Percentiles rank a stretch among this genome's conserved stretches.
Conservation (phyloP, 2,888 invertebrate species). For the Brachycybe producta region DNA sequence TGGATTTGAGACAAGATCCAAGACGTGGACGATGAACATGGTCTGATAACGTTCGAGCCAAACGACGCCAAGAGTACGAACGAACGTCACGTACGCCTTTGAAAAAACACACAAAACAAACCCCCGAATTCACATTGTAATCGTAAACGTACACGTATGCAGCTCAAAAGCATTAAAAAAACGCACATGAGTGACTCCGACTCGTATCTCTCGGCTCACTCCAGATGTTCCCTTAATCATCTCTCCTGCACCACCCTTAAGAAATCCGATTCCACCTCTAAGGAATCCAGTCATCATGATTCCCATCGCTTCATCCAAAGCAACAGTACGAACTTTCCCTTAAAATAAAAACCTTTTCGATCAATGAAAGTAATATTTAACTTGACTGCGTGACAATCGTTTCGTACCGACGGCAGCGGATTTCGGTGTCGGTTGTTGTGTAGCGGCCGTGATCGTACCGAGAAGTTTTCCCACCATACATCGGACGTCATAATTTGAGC, state of each 20-base stretch:
- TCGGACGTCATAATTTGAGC: slow-evolving; percentile 79
- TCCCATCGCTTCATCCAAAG: slow-evolving; percentile 79
- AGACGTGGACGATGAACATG: slow-evolving; percentile 69
- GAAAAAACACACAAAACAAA: slow-evolving; percentile 23
- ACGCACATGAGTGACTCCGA: slow-evolving; percentile 91
- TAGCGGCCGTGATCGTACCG: slow-evolving; percentile 72
- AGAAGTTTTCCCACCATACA: slow-evolving; percentile 84
- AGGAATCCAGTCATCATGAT: slow-evolving; percentile 87
- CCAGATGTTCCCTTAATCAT: slow-evolving; percentile 90
- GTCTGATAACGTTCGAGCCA: slow-evolving; percentile 91
- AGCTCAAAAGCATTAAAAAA: not conserved
- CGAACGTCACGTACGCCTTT: slow-evolving; percentile 89
- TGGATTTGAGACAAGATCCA: slow-evolving; percentile 84
- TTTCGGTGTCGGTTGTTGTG: slow-evolving; percentile 46
- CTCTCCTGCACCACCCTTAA: slow-evolving; percentile 76
- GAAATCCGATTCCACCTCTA: slow-evolving; percentile 81
- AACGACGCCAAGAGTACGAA: slow-evolving; percentile 79
- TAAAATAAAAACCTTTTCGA: not conserved
- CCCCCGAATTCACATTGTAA: not conserved
- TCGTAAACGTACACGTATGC: not conserved
- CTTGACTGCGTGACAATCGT: not conserved
- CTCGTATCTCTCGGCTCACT: slow-evolving; percentile 87
- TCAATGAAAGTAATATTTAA: not conserved
- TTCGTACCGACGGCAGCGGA: no score
- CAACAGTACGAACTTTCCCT: slow-evolving; percentile 29